phyloP scores from a whole-genome alignment of 2,888 invertebrate genomes.

The Cephus nigrinus region DNA sequence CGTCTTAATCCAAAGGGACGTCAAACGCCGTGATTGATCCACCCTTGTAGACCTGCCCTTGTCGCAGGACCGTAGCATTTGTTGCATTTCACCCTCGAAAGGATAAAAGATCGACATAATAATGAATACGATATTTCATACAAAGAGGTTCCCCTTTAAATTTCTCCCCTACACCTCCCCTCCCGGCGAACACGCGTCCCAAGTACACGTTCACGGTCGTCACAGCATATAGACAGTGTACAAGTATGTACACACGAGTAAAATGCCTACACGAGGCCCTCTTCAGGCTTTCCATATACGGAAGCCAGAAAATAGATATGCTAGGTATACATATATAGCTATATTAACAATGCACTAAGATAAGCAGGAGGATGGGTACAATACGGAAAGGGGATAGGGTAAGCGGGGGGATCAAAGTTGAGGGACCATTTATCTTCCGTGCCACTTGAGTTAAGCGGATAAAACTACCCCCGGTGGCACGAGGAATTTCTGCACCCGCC shows the following conservation, averaged over 20 bases:
- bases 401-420: constrained; percentile 25
- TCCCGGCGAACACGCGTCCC: not conserved
- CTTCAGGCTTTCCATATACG: constrained; percentile 35
- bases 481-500: not conserved
- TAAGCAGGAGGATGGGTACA: constrained; percentile 1
- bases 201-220: not conserved
- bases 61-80: constrained; percentile 28
- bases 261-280: not conserved
- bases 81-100: constrained; percentile 31
- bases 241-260: not conserved
- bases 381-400: constrained; percentile 2
- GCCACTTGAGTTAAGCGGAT: constrained; percentile 22
- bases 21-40: constrained; percentile 29
- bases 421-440: constrained; percentile 43
- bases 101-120: constrained; percentile 38
- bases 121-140: constrained; percentile 45
- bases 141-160: constrained; percentile 30
- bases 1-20: constrained; percentile 20
- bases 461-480: constrained; percentile 8
- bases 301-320: constrained; percentile 25
- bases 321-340: constrained; percentile 25
- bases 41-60: constrained; percentile 19
- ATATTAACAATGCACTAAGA: constrained; percentile 41
- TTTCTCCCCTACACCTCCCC: not conserved
- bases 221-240: not conserved